A percentile compares a stretch with the other conserved stretches of the same genome.
Evolutionary conservation across 2,888 invertebrate species (phyloP).

Genomic region (Teinopalpus imperialis): DNA sequence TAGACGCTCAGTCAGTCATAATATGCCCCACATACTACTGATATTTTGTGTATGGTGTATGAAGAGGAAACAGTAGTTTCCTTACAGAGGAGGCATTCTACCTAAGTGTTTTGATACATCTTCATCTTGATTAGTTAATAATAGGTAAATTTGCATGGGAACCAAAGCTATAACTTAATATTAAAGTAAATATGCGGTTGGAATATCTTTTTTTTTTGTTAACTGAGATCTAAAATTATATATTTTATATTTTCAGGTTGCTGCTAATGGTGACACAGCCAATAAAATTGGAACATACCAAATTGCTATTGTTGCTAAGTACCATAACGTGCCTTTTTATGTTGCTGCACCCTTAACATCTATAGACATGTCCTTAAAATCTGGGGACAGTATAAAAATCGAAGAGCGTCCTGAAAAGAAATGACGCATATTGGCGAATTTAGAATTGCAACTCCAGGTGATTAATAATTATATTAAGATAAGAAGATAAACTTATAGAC

Average conservation of each 20-base stretch:
- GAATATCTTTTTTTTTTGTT: neutral
- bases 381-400: slow-evolving; percentile 94
- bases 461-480: slow-evolving; percentile 11
- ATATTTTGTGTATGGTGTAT: too few relatives aligned
- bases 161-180: too few relatives aligned
- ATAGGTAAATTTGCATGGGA: too few relatives aligned
- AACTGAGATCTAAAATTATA: slow-evolving; percentile 13
- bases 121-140: too few relatives aligned
- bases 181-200: too few relatives aligned
- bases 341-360: slow-evolving; percentile 97
- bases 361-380: slow-evolving; percentile 89
- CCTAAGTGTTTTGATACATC: too few relatives aligned
- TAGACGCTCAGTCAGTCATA: too few relatives aligned
- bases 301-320: slow-evolving; percentile 94
- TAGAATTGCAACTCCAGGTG: slow-evolving; percentile 93
- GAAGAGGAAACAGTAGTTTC: too few relatives aligned
- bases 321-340: slow-evolving; percentile 96
- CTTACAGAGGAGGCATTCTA: too few relatives aligned
- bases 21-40: too few relatives aligned
- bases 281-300: slow-evolving; percentile 99
- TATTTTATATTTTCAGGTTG: slow-evolving; percentile 80
- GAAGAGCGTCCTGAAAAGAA: slow-evolving; percentile 96
- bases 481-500: too few relatives aligned
- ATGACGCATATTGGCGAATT: slow-evolving; percentile 95
- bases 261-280: slow-evolving; percentile 98